phyloP scores from a whole-genome alignment of 2,797 vertebrate species.

The Otus scops region DNA sequence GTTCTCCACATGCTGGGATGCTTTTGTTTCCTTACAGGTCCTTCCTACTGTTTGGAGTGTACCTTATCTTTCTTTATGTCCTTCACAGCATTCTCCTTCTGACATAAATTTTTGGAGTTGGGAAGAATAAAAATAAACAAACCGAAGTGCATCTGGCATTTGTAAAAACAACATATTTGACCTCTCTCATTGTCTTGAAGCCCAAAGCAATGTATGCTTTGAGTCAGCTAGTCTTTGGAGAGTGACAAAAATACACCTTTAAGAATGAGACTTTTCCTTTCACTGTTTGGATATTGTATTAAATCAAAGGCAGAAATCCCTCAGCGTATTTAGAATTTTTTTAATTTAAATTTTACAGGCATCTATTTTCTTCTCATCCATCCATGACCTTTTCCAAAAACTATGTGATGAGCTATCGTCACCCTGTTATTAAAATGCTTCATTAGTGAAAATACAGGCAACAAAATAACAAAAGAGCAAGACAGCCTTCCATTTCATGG shows the following conservation, averaged over 20 bases:
- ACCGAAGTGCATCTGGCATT: background rate
- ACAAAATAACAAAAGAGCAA: background rate
- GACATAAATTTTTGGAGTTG: background rate
- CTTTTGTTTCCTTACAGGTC: background rate
- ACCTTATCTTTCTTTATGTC: background rate
- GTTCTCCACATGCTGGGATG: background rate
- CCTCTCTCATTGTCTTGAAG: background rate
- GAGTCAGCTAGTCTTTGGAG: background rate
- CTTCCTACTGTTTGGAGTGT: background rate
- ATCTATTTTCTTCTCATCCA: background rate
- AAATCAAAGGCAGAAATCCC: background rate
- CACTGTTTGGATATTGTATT: background rate
- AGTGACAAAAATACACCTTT: background rate
- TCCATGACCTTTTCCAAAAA: background rate
- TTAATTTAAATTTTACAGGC: background rate
- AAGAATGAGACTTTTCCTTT: background rate
- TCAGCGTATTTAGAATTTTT: background rate
- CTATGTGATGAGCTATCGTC: background rate
- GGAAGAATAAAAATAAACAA: background rate
- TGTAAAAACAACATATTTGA: background rate
- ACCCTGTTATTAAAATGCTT: background rate
- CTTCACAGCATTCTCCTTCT: background rate
- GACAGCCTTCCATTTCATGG: background rate
- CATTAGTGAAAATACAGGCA: background rate
- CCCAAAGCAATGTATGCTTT: background rate